Conservation (phyloP, 2,797 vertebrate species). For the Helostoma temminkii region DNA sequence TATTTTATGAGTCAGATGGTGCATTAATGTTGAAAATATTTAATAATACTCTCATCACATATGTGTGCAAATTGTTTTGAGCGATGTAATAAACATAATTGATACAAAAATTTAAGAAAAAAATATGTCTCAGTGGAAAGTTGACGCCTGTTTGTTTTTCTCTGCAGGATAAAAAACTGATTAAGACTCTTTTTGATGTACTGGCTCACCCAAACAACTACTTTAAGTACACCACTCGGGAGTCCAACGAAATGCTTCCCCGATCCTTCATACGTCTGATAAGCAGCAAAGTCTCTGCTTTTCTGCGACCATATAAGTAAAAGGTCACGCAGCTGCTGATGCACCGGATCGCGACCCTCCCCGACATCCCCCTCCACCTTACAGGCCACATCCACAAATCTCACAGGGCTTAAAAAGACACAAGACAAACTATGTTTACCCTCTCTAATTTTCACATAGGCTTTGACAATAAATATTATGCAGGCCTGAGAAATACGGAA, state of each 20-base stretch:
- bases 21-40: conserved; percentile 1
- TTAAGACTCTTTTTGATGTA: conserved; percentile 98
- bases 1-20: conserved; percentile 5
- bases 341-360: conserved; percentile 35
- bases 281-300: conserved; percentile 98
- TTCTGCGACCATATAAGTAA: conserved; percentile 98
- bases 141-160: conserved; percentile 34
- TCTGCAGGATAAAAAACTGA: conserved; percentile 97
- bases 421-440: conserved; percentile 55
- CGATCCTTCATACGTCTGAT: conserved; percentile 98
- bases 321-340: conserved; percentile 37
- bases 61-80: conserved; percentile 6
- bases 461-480: conserved; percentile 78
- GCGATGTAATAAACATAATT: background rate
- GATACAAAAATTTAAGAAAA: background rate
- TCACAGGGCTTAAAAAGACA: conserved; percentile 66
- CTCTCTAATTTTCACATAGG: conserved; percentile 60
- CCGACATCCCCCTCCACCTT: conserved; percentile 34
- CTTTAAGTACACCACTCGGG: conserved; percentile 97
- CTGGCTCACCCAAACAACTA: conserved; percentile 99
- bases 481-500: conserved; percentile 72
- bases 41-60: background rate
- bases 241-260: conserved; percentile 98
- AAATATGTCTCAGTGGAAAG: background rate
- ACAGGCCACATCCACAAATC: conserved; percentile 66